Evolutionary conservation across 2,888 invertebrate genomes (phyloP), one percentile per base, ranked within the genome.

Genomic region (Scaptomyza reducta): DNA sequence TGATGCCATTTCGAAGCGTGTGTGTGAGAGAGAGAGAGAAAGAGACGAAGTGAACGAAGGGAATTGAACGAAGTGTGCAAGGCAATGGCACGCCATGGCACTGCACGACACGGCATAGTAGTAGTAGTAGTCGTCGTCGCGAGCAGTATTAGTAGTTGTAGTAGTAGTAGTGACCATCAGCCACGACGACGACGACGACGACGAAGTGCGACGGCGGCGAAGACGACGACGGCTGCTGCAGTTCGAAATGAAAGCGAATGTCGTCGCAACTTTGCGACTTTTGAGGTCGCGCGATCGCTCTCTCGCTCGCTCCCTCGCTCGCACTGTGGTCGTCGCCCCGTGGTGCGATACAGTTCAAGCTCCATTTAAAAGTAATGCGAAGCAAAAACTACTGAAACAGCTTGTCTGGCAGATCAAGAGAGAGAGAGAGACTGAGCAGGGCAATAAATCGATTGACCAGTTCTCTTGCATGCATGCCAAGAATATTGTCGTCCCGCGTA

Each of bases 221-320:
- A n/a, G n/a, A n/a, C 33, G 13, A 13, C 13, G 13, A n/a, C 35
- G 2, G n/a, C 35, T 5, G 53, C 40, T 44, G 75, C 84, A 79
- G 67, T 40, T 70, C 63, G 58, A 87, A 82, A 82, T 84, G 85
- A 82, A 82, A 84, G 87, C 81, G 87, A 82, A 81, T 87, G 82
- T 87, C 81, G 81, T 70, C 71, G 64, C 61, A 25, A 38, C 7
- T 38, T 38, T 35, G 35, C 22, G 29, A 50, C 50, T 35, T 33
- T 49, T 66, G 64, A 47, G 59, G 59, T 63, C 63, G 70, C 62
- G 67, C 16, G 38, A 22, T 22, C 3, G 22, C 22, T 22, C 22
- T 3, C 22, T 22, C 22, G 58, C 56, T 63, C 62, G 66, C 63
- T 68, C 31, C 1, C 16, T 40, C 40, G 14, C 38, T 35, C 35